Conservation (phyloP, 2,797 vertebrate species). For the Microtus obscurus region DNA sequence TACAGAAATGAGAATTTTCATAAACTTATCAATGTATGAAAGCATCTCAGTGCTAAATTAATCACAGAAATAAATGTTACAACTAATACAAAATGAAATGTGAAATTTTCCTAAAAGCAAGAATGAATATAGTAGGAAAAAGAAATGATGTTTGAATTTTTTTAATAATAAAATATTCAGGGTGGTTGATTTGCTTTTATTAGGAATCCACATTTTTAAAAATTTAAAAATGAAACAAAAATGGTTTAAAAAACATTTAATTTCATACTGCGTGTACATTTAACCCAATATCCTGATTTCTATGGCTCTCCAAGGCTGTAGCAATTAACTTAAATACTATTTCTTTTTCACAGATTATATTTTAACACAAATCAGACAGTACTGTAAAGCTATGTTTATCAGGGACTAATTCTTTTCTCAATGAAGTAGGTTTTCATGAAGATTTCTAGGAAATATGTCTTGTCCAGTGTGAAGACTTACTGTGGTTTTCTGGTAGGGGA, state of each 20-base stretch:
- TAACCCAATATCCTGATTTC: neutral
- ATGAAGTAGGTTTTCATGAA: neutral
- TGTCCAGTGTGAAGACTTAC: rapidly evolving
- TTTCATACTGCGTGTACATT: neutral
- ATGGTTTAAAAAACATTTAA: neutral
- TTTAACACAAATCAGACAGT: conserved; percentile 55
- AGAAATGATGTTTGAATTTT: neutral
- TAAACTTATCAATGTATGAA: conserved; percentile 48
- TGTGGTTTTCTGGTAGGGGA: neutral
- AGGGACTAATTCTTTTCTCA: conserved; percentile 23
- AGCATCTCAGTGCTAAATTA: conserved; percentile 59
- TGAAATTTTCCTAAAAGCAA: conserved; percentile 17
- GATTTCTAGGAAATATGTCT: neutral
- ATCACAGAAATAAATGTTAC: conserved; percentile 53
- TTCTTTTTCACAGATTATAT: conserved; percentile 25
- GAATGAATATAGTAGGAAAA: neutral
- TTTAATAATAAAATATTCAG: conserved; percentile 8
- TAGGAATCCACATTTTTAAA: neutral
- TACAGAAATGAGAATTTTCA: conserved; percentile 66
- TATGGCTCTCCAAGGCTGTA: neutral
- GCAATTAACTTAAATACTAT: neutral
- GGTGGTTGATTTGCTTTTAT: neutral
- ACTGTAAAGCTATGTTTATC: conserved; percentile 27
- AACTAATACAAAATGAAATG: conserved; percentile 43
- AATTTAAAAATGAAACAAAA: conserved; percentile 27